These are phyloP conservation scores for Podargus strigoides DNA, from an alignment of 2,797 vertebrate species.

Conservation along the genomic window DNA sequence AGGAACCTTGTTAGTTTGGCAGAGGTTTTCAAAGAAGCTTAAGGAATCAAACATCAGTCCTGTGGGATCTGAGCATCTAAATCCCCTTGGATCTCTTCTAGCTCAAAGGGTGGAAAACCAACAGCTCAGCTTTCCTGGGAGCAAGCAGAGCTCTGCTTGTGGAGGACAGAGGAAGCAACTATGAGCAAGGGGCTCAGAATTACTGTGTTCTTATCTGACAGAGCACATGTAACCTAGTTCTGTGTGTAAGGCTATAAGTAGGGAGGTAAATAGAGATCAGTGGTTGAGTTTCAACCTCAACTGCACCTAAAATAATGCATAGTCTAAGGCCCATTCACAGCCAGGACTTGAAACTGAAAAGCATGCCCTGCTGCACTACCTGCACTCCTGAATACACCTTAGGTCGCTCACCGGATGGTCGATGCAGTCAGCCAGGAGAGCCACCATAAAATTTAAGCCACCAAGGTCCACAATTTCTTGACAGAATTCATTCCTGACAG, in stretches of 20 bases:
- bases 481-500: slow-evolving; percentile 95
- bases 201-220: neutral
- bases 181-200: neutral
- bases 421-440: slow-evolving; percentile 82
- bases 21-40: neutral
- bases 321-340: neutral
- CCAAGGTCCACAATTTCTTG: slow-evolving; percentile 94
- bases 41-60: neutral
- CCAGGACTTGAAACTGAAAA: neutral
- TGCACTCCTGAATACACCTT: neutral
- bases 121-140: neutral
- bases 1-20: neutral
- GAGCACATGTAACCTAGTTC: neutral
- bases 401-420: slow-evolving; percentile 68
- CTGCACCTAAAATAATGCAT: fast-evolving
- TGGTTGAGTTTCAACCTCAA: neutral
- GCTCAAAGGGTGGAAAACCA: neutral
- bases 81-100: neutral
- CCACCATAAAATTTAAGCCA: slow-evolving; percentile 86
- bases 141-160: neutral
- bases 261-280: neutral
- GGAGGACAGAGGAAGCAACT: neutral
- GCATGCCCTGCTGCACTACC: fast-evolving
- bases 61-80: neutral
- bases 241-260: fast-evolving